Evolutionary conservation across 2,888 invertebrate species (phyloP).

Genomic region (Ptychoptera contaminata): DNA sequence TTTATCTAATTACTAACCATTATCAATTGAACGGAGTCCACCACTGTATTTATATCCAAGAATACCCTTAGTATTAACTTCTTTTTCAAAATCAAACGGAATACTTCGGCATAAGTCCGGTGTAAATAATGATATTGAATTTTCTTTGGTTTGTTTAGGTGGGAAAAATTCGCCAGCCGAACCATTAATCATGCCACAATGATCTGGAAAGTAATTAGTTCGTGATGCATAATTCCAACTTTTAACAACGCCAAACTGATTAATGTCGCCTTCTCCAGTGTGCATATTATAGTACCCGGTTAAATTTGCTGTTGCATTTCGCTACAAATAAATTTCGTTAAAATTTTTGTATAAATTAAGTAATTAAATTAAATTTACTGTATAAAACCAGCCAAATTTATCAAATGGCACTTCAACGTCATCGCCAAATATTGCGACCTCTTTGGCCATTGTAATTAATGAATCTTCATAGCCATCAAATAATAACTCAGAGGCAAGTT

Average conservation of each 20-base stretch:
- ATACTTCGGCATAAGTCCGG: conserved; percentile 62
- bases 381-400: conserved; percentile 76
- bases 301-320: conserved; percentile 55
- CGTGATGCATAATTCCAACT: conserved; percentile 54
- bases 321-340: conserved; percentile 31
- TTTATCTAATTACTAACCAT: conserved; percentile 31
- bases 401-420: conserved; percentile 49
- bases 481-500: conserved; percentile 49
- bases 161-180: conserved; percentile 71
- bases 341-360: background rate
- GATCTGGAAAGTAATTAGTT: conserved; percentile 33
- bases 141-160: conserved; percentile 41
- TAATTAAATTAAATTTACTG: conserved; percentile 26
- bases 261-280: conserved; percentile 46
- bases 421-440: conserved; percentile 36
- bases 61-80: conserved; percentile 40
- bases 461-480: conserved; percentile 70
- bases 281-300: conserved; percentile 65
- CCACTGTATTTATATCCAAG: conserved; percentile 50
- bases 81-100: conserved; percentile 42
- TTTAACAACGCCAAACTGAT: conserved; percentile 48
- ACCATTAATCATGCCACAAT: conserved; percentile 47
- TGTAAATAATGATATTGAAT: conserved; percentile 46
- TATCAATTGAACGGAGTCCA: conserved; percentile 48
- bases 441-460: conserved; percentile 47